Percentiles rank a stretch among this genome's conserved stretches.
Evolutionary conservation across 37 sponge, comb jelly and placozoan species (phyloP).

Genomic region (Axinella damicornis): DNA sequence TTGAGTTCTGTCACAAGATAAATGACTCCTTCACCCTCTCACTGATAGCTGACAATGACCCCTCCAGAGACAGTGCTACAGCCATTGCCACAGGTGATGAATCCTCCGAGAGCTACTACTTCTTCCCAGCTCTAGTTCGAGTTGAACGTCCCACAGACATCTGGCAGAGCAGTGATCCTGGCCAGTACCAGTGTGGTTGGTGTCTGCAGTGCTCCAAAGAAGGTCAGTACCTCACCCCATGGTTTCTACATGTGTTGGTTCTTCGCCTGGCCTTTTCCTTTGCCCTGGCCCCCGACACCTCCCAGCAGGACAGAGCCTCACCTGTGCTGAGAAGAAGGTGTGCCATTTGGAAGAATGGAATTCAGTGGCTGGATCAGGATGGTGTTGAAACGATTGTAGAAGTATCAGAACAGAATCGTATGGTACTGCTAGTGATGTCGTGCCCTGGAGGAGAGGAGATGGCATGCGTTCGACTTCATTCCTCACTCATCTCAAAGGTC

Average conservation of each 20-base stretch:
- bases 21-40: not conserved
- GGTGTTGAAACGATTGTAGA: constrained; percentile 21
- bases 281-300: not conserved
- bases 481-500: too few species aligned
- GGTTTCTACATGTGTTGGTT: constrained; percentile 36
- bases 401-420: constrained; percentile 10
- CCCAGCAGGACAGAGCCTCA: not conserved
- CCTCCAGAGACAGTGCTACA: too few species aligned
- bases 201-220: not conserved
- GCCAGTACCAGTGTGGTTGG: constrained; percentile 19
- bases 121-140: constrained; percentile 39
- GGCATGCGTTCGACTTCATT: constrained; percentile 7
- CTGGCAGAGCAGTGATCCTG: not conserved
- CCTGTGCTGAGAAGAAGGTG: not conserved
- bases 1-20: constrained; percentile 35
- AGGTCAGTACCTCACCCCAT: constrained; percentile 9
- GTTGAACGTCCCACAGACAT: not conserved
- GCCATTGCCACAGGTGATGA: not conserved
- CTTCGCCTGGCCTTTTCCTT: constrained; percentile 27
- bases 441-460: not conserved
- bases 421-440: not conserved
- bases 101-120: not conserved
- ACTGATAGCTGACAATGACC: too few species aligned
- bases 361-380: constrained; percentile 18
- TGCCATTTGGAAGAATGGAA: constrained; percentile 33